Conservation (phyloP, 2,797 vertebrate species). For the Tenualosa ilisha region DNA sequence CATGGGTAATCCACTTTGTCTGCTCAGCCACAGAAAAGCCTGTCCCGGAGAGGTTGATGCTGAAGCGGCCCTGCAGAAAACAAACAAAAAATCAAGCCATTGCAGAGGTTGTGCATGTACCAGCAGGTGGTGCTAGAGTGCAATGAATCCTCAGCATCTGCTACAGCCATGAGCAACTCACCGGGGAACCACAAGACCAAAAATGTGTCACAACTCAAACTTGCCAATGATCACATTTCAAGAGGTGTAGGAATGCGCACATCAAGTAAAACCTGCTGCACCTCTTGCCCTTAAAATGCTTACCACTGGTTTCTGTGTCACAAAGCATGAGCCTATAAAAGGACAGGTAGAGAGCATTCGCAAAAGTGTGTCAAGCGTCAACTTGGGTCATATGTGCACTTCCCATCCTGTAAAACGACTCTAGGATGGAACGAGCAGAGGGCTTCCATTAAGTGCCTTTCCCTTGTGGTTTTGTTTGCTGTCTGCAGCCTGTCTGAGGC, state of each 20-base stretch:
- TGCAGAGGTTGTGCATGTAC: background rate
- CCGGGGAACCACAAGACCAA: background rate
- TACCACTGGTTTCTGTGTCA: background rate
- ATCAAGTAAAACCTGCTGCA: background rate
- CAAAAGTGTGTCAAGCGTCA: background rate
- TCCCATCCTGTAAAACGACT: conserved; percentile 26
- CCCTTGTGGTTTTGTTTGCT: conserved; percentile 30
- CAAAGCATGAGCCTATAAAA: background rate
- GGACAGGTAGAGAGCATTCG: background rate
- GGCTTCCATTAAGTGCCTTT: conserved; percentile 38
- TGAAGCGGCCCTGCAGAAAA: conserved; percentile 84
- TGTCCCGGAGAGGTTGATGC: conserved; percentile 89
- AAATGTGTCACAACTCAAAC: conserved; percentile 2
- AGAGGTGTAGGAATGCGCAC: background rate
- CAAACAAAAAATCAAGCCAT: background rate
- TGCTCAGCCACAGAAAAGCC: conserved; percentile 81
- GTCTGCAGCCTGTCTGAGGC: conserved; percentile 40
- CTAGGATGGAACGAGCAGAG: conserved; percentile 24
- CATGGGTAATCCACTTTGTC: conserved; percentile 87
- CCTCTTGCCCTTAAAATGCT: background rate
- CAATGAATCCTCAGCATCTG: conserved; percentile 4
- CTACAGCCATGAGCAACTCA: background rate
- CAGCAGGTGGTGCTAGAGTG: conserved; percentile 43
- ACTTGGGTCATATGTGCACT: background rate
- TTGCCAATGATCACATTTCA: conserved; percentile 9